phyloP scores from a whole-genome alignment of 2,888 invertebrate species.

The Melanchra persicariae region DNA sequence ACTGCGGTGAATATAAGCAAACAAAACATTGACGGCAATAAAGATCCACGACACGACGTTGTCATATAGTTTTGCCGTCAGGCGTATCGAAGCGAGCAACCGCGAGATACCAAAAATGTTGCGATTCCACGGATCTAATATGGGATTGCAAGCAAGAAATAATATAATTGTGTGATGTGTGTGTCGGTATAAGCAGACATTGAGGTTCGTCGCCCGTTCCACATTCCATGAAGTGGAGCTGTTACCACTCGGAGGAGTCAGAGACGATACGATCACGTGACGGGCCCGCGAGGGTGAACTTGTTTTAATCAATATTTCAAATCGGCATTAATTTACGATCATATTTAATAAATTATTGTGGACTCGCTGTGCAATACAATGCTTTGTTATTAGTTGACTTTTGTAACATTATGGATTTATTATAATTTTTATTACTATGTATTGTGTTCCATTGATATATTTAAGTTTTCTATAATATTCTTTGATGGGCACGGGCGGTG shows the following conservation, averaged over 20 bases:
- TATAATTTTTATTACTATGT: slow-evolving; percentile 68
- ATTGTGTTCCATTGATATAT: slow-evolving; percentile 69
- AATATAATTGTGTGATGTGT: slow-evolving; percentile 51
- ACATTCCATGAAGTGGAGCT: slow-evolving; percentile 60
- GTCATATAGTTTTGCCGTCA: slow-evolving; percentile 33
- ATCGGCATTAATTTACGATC: slow-evolving; percentile 81
- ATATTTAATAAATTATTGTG: slow-evolving; percentile 86
- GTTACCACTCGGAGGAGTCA: slow-evolving; percentile 58
- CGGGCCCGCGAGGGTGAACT: slow-evolving; percentile 45
- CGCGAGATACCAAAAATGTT: slow-evolving; percentile 52
- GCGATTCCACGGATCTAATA: slow-evolving; percentile 17
- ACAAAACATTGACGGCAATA: slow-evolving; percentile 44
- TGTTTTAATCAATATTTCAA: slow-evolving; percentile 65
- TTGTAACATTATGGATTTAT: slow-evolving; percentile 81
- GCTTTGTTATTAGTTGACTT: slow-evolving; percentile 89
- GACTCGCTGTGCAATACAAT: slow-evolving; percentile 89
- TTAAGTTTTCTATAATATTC: slow-evolving; percentile 70
- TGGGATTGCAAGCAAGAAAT: slow-evolving; percentile 34
- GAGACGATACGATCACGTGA: slow-evolving; percentile 58
- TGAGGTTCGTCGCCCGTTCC: slow-evolving; percentile 52
- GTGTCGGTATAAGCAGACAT: slow-evolving; percentile 52
- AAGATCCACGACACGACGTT: slow-evolving; percentile 27
- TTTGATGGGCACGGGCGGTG: slow-evolving; percentile 47
- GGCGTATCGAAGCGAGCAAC: slow-evolving; percentile 50
- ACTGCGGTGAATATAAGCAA: slow-evolving; percentile 61